Evolutionary conservation across 2,888 invertebrate genomes (phyloP).

Genomic region (Brachycybe producta): DNA sequence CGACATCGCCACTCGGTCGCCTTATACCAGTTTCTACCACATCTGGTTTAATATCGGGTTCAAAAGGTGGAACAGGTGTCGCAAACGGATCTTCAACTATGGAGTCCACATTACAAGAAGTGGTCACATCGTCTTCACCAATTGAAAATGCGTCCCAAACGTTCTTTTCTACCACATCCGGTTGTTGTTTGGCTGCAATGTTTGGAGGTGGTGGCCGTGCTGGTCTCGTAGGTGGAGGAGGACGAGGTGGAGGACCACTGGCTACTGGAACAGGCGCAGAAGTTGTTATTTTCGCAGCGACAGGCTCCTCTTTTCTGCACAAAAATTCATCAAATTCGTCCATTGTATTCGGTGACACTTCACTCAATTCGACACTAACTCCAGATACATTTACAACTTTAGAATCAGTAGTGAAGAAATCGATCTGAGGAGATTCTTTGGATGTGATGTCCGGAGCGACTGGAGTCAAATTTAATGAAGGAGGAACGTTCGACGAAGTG

Average conservation of each 20-base stretch:
- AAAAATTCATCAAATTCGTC: slow-evolving; percentile 20
- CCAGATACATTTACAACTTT: neutral
- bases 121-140: neutral
- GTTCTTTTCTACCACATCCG: slow-evolving; percentile 15
- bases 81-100: slow-evolving; percentile 21
- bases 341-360: neutral
- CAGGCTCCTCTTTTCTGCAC: too few relatives aligned
- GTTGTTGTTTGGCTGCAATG: slow-evolving; percentile 22
- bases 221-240: slow-evolving; percentile 31
- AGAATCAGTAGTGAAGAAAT: too few relatives aligned
- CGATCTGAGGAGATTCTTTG: neutral
- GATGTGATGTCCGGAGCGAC: too few relatives aligned
- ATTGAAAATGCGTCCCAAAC: neutral
- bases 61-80: too few relatives aligned
- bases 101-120: slow-evolving; percentile 10
- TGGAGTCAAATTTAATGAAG: too few relatives aligned
- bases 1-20: too few relatives aligned
- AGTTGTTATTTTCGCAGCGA: too few relatives aligned
- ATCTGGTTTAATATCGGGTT: too few relatives aligned
- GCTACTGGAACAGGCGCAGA: too few relatives aligned
- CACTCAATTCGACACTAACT: neutral
- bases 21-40: too few relatives aligned
- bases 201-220: slow-evolving; percentile 24
- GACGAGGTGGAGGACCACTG: slow-evolving; percentile 34
- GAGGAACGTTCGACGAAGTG: too few relatives aligned